Conservation (phyloP, 2,797 vertebrate genomes). For the Lophotriccus pileatus region DNA sequence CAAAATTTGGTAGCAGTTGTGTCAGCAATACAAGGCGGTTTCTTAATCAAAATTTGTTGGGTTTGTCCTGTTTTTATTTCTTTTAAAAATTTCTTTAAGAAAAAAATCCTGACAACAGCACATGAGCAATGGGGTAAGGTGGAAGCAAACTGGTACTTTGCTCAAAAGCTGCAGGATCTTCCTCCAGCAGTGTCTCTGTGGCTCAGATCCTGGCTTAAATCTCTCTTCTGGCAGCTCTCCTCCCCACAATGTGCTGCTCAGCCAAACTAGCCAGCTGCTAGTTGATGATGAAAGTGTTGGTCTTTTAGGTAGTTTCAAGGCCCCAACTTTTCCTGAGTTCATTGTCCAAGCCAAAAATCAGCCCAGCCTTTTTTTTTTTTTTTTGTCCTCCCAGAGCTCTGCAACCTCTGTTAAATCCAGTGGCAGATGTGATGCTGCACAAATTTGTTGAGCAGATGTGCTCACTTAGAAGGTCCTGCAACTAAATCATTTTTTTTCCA, state of each 20-base stretch:
- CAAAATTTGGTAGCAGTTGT: neutral
- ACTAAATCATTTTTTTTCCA: neutral
- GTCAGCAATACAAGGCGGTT: neutral
- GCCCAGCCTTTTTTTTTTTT: neutral
- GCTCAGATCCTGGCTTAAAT: neutral
- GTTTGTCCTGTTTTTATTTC: neutral
- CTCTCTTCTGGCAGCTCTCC: neutral
- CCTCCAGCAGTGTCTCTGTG: neutral
- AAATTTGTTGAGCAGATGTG: neutral
- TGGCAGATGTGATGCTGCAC: neutral
- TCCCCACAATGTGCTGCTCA: neutral
- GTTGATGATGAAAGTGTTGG: neutral
- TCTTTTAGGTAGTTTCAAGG: neutral
- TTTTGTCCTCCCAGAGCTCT: neutral
- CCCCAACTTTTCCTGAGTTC: neutral
- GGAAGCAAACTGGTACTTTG: neutral
- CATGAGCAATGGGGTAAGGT: neutral
- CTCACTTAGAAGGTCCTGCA: conserved; percentile 8
- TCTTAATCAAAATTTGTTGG: neutral
- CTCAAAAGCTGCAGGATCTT: neutral
- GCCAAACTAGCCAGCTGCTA: neutral
- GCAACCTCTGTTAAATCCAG: neutral
- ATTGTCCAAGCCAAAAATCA: neutral
- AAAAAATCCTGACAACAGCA: neutral
- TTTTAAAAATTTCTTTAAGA: neutral